Evolutionary conservation across 2,797 vertebrate genomes (phyloP).

Genomic region (Xenopus petersii): DNA sequence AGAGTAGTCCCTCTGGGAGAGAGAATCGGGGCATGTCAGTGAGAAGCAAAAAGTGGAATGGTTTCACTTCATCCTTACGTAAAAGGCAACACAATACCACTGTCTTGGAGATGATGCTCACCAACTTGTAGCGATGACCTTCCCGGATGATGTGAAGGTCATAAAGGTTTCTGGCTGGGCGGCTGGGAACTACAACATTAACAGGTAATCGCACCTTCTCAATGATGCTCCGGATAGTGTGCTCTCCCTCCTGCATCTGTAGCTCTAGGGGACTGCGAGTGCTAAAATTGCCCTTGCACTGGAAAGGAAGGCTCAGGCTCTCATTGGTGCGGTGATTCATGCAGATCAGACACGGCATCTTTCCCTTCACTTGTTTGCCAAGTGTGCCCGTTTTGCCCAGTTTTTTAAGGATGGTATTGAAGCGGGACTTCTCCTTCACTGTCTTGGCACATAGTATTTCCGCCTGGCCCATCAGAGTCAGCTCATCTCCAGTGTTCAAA

Average conservation of each 20-base stretch:
- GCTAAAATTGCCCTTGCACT: conserved; percentile 93
- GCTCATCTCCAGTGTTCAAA: conserved; percentile 90
- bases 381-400: conserved; percentile 80
- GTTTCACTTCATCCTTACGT: conserved; percentile 80
- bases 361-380: conserved; percentile 70
- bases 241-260: conserved; percentile 93
- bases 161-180: conserved; percentile 87
- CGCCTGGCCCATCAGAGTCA: conserved; percentile 96
- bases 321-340: conserved; percentile 98
- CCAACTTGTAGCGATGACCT: conserved; percentile 95
- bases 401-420: conserved; percentile 82
- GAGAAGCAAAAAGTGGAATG: conserved; percentile 92
- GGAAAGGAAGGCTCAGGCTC: conserved; percentile 93
- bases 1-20: conserved; percentile 79
- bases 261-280: conserved; percentile 93
- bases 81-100: conserved; percentile 94
- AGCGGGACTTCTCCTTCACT: conserved; percentile 85
- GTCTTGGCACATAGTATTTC: conserved; percentile 92
- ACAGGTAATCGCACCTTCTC: conserved; percentile 92
- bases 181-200: conserved; percentile 87
- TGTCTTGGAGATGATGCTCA: conserved; percentile 96
- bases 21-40: conserved; percentile 90
- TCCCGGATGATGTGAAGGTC: conserved; percentile 91
- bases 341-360: conserved; percentile 94
- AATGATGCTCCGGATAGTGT: conserved; percentile 93